These are phyloP conservation scores for Origma solitaria DNA, from an alignment of 2,113 vertebrate genomes.

Conservation along the genomic window DNA sequence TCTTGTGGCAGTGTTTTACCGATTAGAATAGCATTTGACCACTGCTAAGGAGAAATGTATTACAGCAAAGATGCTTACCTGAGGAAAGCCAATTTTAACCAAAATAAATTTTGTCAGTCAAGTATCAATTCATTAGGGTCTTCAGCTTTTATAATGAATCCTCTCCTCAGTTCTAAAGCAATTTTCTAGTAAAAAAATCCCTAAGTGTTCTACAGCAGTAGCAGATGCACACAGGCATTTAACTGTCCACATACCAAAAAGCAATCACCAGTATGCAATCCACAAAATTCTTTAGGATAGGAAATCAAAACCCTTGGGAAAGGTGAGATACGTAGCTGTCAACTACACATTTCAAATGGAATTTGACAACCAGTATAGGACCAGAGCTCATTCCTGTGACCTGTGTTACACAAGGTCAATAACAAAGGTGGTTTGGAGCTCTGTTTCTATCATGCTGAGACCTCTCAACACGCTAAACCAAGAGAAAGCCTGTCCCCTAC, in stretches of 20 bases:
- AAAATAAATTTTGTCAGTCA: background rate
- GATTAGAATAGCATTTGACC: background rate
- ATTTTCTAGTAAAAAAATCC: background rate
- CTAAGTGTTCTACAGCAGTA: background rate
- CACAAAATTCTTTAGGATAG: background rate
- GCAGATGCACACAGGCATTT: background rate
- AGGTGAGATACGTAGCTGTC: background rate
- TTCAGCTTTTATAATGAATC: background rate
- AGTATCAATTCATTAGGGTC: background rate
- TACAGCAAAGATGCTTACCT: background rate
- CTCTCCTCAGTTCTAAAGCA: background rate
- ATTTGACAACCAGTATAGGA: background rate
- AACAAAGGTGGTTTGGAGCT: background rate
- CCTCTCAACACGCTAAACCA: background rate
- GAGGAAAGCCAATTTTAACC: background rate
- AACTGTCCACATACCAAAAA: background rate
- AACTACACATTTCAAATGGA: background rate
- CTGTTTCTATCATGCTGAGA: background rate
- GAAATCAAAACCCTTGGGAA: background rate
- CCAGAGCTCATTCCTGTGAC: background rate
- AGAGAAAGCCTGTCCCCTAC: background rate
- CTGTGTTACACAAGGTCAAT: background rate
- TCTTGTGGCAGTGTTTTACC: background rate
- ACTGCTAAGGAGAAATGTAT: background rate
- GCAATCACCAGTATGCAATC: background rate